A percentile compares a stretch with the other conserved stretches of the same genome.
Conservation (phyloP, 2,888 invertebrate genomes). For the Drosophila sordidula region DNA sequence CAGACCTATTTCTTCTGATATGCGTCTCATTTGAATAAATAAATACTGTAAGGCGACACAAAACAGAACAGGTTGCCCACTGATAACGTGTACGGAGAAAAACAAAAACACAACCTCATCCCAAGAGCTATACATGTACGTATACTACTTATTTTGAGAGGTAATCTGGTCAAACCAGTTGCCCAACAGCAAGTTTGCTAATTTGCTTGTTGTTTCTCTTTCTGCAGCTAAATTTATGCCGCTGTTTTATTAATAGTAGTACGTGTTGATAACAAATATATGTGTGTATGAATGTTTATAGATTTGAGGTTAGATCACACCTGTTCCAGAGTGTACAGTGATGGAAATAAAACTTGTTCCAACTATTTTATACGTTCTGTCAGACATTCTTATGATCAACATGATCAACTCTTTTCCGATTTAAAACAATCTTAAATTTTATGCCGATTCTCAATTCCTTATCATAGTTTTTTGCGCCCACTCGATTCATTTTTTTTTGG, state of each 20-base stretch:
- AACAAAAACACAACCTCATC: conserved; percentile 9
- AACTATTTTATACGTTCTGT: too few relatives aligned
- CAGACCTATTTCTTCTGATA: conserved; percentile 34
- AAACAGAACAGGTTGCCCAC: conserved; percentile 62
- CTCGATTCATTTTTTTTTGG: too few relatives aligned
- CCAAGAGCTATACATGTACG: background rate
- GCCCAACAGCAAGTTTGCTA: conserved; percentile 46
- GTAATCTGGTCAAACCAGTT: conserved; percentile 69
- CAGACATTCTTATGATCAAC: too few relatives aligned
- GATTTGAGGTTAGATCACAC: conserved; percentile 8
- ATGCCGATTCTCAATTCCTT: too few relatives aligned
- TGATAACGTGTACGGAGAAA: conserved; percentile 59
- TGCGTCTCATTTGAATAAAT: conserved; percentile 55
- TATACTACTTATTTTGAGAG: conserved; percentile 17
- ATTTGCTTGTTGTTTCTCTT: conserved; percentile 32
- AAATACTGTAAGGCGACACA: conserved; percentile 6
- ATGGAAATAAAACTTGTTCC: background rate
- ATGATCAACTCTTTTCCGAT: too few relatives aligned
- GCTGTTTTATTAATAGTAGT: conserved; percentile 7
- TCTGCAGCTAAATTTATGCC: conserved; percentile 17
- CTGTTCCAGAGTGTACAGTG: background rate
- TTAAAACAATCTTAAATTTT: too few relatives aligned
- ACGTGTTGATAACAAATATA: conserved; percentile 15
- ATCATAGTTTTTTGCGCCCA: too few relatives aligned
- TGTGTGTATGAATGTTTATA: background rate